Percentiles rank a stretch among this genome's conserved stretches.
These are phyloP conservation scores for Lasius fuliginosus DNA, from an alignment of 2,888 invertebrate species.

Conservation along the genomic window DNA sequence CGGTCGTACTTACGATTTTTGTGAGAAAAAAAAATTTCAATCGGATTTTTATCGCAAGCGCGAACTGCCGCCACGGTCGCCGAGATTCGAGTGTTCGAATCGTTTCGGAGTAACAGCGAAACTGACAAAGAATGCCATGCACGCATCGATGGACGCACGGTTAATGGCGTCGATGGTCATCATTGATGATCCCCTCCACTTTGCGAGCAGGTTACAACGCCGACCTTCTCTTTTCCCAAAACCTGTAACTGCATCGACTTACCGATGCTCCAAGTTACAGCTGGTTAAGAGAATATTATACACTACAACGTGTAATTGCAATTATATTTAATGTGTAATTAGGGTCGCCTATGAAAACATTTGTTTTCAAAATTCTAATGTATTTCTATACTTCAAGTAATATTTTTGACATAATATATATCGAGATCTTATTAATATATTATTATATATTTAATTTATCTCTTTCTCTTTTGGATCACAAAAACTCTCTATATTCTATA, in stretches of 20 bases:
- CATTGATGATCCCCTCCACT: conserved; percentile 60
- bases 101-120: conserved; percentile 45
- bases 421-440: background rate
- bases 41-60: background rate
- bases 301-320: background rate
- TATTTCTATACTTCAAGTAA: background rate
- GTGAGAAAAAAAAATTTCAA: background rate
- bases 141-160: conserved; percentile 56
- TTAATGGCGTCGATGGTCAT: conserved; percentile 66
- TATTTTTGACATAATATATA: background rate
- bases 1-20: conserved; percentile 30
- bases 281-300: background rate
- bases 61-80: conserved; percentile 36
- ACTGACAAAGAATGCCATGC: conserved; percentile 46
- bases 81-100: conserved; percentile 59
- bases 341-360: background rate
- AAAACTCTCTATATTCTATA: background rate
- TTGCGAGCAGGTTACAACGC: conserved; percentile 38
- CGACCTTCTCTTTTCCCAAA: conserved; percentile 39
- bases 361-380: background rate
- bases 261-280: background rate
- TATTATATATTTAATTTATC: background rate
- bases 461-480: background rate
- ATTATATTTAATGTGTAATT: background rate
- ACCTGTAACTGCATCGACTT: background rate